phyloP scores from a whole-genome alignment of 2,888 invertebrate genomes.

The Perdita meconis region DNA sequence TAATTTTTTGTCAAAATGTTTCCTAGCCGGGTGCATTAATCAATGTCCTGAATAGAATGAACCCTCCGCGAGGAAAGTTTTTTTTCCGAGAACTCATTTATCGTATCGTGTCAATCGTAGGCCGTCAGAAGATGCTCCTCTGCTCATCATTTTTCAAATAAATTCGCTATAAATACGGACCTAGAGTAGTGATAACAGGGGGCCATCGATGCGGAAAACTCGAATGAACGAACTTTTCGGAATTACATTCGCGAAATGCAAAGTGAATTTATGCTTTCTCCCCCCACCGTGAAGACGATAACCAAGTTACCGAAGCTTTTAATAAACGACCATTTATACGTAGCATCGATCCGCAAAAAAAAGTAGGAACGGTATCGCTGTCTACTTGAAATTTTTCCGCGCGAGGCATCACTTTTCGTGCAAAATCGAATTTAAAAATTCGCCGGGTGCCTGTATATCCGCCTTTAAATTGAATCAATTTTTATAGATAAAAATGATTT shows the following conservation, averaged over 20 bases:
- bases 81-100: slow-evolving; percentile 6
- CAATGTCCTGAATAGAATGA: slow-evolving; percentile 5
- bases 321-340: slow-evolving; percentile 23
- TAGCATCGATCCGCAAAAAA: slow-evolving; percentile 13
- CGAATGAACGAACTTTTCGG: slow-evolving; percentile 12
- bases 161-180: not conserved
- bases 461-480: slow-evolving; percentile 28
- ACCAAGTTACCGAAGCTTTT: slow-evolving; percentile 24
- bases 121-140: not conserved
- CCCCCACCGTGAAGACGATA: slow-evolving; percentile 21
- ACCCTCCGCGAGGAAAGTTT: not conserved
- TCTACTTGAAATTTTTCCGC: no score
- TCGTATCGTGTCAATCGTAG: not conserved
- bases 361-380: no score
- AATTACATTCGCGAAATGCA: not conserved
- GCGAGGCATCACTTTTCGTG: no score
- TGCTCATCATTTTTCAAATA: not conserved
- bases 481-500: slow-evolving; percentile 18
- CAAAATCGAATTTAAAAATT: no score
- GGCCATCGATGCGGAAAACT: not conserved
- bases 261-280: not conserved
- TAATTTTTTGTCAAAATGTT: slow-evolving; percentile 14
- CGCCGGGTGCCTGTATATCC: not conserved
- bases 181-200: not conserved
- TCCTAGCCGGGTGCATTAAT: not conserved